Conservation (phyloP, 2,888 invertebrate genomes). For the Panzeria rudis region DNA sequence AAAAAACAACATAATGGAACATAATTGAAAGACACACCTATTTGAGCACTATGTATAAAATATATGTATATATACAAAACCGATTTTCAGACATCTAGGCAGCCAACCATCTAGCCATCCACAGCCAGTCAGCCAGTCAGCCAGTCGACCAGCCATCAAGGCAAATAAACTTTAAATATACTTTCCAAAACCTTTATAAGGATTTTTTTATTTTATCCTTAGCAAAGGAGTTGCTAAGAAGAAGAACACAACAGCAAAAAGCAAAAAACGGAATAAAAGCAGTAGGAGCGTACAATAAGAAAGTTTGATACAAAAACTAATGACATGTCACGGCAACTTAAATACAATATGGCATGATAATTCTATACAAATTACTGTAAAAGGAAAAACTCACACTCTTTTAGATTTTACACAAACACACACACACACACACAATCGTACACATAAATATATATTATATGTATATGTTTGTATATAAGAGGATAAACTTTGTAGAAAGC, state of each 20-base stretch:
- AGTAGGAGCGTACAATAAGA: slow-evolving; percentile 24
- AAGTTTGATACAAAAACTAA: slow-evolving; percentile 60
- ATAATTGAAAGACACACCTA: slow-evolving; percentile 67
- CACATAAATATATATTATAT: slow-evolving; percentile 1
- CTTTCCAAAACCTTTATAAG: slow-evolving; percentile 15
- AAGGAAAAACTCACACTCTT: slow-evolving; percentile 1
- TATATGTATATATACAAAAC: slow-evolving; percentile 10
- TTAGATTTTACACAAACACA: not conserved
- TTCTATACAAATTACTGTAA: slow-evolving; percentile 56
- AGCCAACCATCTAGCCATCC: not conserved
- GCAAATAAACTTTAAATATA: slow-evolving; percentile 48
- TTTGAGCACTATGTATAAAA: slow-evolving; percentile 33
- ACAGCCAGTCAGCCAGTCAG: not conserved
- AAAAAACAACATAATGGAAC: slow-evolving; percentile 35
- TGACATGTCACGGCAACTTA: slow-evolving; percentile 68
- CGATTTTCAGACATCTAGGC: slow-evolving; percentile 7
- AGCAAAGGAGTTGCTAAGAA: slow-evolving; percentile 10
- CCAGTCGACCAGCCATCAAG: slow-evolving; percentile 7
- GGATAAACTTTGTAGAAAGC: not conserved
- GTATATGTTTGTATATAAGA: not conserved
- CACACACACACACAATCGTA: not conserved
- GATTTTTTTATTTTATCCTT: slow-evolving; percentile 41
- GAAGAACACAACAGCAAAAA: not conserved
- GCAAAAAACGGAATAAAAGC: slow-evolving; percentile 26
- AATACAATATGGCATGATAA: slow-evolving; percentile 60